Evolutionary conservation across 2,113 vertebrate species (phyloP).

Genomic region (Piprites chloris): DNA sequence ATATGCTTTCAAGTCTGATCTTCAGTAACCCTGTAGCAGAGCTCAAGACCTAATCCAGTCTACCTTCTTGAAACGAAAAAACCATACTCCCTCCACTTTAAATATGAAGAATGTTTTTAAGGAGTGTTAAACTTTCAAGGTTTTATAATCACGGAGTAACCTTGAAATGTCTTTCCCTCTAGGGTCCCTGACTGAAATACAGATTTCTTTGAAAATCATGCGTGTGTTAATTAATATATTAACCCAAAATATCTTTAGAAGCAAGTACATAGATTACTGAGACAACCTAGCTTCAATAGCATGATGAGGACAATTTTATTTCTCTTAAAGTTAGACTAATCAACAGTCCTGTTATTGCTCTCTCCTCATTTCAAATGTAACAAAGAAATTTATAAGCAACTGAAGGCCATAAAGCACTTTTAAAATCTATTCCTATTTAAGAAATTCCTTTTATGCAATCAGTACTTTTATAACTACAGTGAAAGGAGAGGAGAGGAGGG

Average conservation of each 20-base stretch:
- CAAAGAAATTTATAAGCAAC: neutral
- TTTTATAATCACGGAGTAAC: neutral
- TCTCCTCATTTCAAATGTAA: neutral
- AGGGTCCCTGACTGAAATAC: neutral
- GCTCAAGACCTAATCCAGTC: neutral
- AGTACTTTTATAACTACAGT: neutral
- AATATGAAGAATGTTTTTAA: neutral
- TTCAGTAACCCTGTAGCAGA: neutral
- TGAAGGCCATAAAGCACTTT: neutral
- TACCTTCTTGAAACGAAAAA: neutral
- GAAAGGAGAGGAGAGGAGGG: neutral
- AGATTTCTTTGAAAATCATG: neutral
- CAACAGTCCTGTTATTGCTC: neutral
- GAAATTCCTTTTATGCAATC: neutral
- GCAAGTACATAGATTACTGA: neutral
- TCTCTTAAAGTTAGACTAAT: neutral
- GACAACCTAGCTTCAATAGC: neutral
- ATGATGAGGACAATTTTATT: neutral
- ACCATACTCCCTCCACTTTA: rapidly evolving
- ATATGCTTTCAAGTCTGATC: neutral
- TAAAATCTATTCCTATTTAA: neutral
- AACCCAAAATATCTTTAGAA: neutral
- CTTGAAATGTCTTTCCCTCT: neutral
- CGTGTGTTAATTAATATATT: neutral
- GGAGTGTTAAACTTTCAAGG: neutral